A percentile compares a stretch with the other conserved stretches of the same genome.
These are phyloP conservation scores for Hystrix cristata DNA, from an alignment of 2,113 vertebrate species.

Conservation along the genomic window DNA sequence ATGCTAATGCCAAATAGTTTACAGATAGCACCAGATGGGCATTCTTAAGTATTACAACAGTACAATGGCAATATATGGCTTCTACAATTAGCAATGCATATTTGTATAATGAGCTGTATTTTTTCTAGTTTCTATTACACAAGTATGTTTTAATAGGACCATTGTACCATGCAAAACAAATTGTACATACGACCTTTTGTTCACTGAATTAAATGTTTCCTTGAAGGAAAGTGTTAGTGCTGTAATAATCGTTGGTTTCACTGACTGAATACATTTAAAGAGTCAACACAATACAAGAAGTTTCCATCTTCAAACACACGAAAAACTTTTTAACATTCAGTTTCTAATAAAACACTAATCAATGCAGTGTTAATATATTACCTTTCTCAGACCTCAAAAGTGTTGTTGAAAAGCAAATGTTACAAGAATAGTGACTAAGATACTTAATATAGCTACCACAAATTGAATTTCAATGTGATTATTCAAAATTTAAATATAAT, in stretches of 20 bases:
- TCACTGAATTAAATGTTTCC: constrained; percentile 65
- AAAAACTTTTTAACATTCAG: constrained; percentile 53
- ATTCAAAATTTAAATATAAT: constrained; percentile 63
- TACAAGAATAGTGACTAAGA: constrained; percentile 62
- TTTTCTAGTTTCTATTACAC: constrained; percentile 72
- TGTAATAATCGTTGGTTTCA: constrained; percentile 73
- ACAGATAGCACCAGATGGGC: constrained; percentile 86
- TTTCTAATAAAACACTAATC: constrained; percentile 73
- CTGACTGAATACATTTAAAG: constrained; percentile 39
- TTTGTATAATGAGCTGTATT: constrained; percentile 72
- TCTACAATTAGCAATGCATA: constrained; percentile 81
- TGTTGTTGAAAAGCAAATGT: constrained; percentile 60
- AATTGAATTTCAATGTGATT: constrained; percentile 59
- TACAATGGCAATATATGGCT: constrained; percentile 86
- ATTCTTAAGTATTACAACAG: constrained; percentile 81
- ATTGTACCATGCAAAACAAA: constrained; percentile 83
- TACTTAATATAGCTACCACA: constrained; percentile 69
- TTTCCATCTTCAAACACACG: constrained; percentile 68
- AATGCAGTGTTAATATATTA: constrained; percentile 59
- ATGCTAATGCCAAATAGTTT: constrained; percentile 77
- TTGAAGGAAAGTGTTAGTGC: constrained; percentile 71
- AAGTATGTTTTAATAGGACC: constrained; percentile 83
- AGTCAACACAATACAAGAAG: constrained; percentile 65
- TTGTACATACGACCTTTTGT: constrained; percentile 71
- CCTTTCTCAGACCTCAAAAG: constrained; percentile 72